These are phyloP conservation scores for Busseola fusca DNA, from an alignment of 2,888 invertebrate species.

Conservation along the genomic window DNA sequence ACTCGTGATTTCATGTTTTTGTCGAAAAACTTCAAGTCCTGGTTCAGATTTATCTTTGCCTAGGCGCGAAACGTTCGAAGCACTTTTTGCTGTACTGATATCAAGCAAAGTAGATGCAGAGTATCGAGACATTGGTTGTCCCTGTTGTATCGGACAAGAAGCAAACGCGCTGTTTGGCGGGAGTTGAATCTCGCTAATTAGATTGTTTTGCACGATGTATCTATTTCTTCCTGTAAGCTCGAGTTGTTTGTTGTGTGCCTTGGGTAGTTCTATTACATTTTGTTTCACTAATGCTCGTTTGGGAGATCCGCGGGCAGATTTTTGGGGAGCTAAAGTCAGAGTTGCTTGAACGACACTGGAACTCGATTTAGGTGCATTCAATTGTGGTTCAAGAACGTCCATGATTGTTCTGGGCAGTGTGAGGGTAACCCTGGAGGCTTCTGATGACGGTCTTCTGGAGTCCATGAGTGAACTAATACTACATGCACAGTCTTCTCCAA, in stretches of 20 bases:
- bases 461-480: conserved; percentile 91
- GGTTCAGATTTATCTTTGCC: conserved; percentile 76
- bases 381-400: conserved; percentile 89
- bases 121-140: conserved; percentile 88
- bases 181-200: conserved; percentile 87
- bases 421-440: conserved; percentile 87
- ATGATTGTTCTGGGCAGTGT: conserved; percentile 87
- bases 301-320: conserved; percentile 83
- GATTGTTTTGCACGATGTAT: conserved; percentile 87
- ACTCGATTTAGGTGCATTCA: conserved; percentile 85
- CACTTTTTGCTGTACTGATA: conserved; percentile 78
- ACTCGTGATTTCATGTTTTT: conserved; percentile 83
- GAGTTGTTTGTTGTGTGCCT: conserved; percentile 83
- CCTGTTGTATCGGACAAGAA: conserved; percentile 84
- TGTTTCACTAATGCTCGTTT: conserved; percentile 85
- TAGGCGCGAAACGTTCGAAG: conserved; percentile 70
- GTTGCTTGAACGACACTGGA: conserved; percentile 90
- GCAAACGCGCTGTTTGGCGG: conserved; percentile 82
- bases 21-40: conserved; percentile 75
- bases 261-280: conserved; percentile 80
- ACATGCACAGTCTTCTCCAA: conserved; percentile 91
- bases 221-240: conserved; percentile 86
- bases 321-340: conserved; percentile 90
- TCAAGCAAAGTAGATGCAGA: conserved; percentile 90
- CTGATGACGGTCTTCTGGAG: conserved; percentile 89